A percentile compares a stretch with the other conserved stretches of the same genome.
Evolutionary conservation across 2,888 invertebrate species (phyloP).

Genomic region (Sphaerophoria taeniata): DNA sequence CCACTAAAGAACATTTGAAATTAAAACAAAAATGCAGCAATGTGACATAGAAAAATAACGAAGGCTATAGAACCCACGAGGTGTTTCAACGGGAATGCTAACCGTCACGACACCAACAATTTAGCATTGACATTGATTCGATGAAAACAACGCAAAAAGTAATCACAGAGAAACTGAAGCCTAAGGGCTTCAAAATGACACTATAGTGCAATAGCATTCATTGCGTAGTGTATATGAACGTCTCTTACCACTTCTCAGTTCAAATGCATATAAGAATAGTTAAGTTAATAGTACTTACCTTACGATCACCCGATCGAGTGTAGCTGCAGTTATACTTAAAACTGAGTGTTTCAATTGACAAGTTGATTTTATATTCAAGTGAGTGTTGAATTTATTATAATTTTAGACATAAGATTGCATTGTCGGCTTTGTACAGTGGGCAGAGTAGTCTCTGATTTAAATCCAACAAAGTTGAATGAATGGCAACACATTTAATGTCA

Average conservation of each 20-base stretch:
- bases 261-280: neutral
- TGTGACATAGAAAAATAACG: neutral
- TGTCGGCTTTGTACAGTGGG: no score
- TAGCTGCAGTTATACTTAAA: neutral
- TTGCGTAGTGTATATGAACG: neutral
- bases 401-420: no score
- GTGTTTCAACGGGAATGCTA: neutral
- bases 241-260: neutral
- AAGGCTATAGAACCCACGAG: neutral
- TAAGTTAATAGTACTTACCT: neutral
- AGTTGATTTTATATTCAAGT: neutral
- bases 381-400: no score
- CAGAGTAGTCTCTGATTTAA: no score
- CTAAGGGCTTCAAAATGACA: neutral
- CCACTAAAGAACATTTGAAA: no score
- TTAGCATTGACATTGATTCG: conserved; percentile 16
- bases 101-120: neutral
- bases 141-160: conserved; percentile 6
- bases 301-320: conserved; percentile 10
- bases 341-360: neutral
- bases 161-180: neutral
- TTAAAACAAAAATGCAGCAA: neutral
- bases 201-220: neutral
- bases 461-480: no score
- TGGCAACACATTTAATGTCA: no score